Evolutionary conservation across 1,140 invertebrate genomes (phyloP).

Genomic region (Drosophila subobscura): DNA sequence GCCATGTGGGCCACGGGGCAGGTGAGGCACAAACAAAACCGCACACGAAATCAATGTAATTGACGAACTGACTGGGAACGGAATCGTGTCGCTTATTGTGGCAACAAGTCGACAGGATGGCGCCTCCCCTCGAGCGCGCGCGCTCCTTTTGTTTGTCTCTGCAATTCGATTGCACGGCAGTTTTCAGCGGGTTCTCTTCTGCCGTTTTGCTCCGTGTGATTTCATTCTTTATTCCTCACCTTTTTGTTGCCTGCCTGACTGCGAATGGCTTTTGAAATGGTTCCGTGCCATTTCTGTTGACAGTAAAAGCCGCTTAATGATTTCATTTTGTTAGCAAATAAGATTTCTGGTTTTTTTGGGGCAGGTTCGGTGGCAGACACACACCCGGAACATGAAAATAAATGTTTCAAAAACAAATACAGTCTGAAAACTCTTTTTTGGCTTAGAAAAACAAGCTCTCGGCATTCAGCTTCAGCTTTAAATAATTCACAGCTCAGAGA

Average conservation of each 20-base stretch:
- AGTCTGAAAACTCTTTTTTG: no score
- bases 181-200: slow-evolving; percentile 33
- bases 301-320: slow-evolving; percentile 74
- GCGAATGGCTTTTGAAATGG: slow-evolving; percentile 70
- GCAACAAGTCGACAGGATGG: slow-evolving; percentile 38
- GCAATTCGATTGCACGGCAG: slow-evolving; percentile 73
- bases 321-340: slow-evolving; percentile 68
- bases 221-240: slow-evolving; percentile 56
- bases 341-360: slow-evolving; percentile 27
- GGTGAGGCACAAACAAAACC: slow-evolving; percentile 37
- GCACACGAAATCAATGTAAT: slow-evolving; percentile 69
- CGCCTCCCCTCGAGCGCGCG: slow-evolving; percentile 10
- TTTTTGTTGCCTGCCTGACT: slow-evolving; percentile 58
- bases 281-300: slow-evolving; percentile 74
- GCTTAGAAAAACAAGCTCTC: no score
- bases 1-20: not conserved
- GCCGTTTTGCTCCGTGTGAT: slow-evolving; percentile 32
- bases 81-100: slow-evolving; percentile 64
- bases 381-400: no score
- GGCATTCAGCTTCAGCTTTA: not conserved
- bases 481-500: not conserved
- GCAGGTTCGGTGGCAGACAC: no score
- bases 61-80: slow-evolving; percentile 67
- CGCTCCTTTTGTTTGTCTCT: slow-evolving; percentile 65
- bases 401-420: no score